phyloP scores from a whole-genome alignment of 2,113 vertebrate genomes.

The Stomatorhinus ivindoensis region DNA sequence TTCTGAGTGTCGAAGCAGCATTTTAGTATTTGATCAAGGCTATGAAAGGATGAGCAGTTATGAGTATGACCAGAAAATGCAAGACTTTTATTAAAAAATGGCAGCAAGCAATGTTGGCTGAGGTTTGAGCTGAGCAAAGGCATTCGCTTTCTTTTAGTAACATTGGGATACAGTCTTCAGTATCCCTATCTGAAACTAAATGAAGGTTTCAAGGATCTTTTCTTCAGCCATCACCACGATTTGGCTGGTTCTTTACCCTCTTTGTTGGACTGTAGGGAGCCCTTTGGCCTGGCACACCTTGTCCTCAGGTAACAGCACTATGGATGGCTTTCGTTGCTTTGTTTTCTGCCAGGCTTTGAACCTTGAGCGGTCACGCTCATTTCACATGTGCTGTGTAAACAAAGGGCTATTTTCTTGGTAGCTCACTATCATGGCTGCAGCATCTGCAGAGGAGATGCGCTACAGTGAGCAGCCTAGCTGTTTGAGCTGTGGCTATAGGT shows the following conservation, averaged over 20 bases:
- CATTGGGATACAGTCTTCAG: not conserved
- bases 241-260: not conserved
- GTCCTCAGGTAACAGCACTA: not conserved
- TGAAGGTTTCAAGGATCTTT: not conserved
- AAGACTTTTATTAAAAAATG: not conserved
- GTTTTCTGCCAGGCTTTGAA: not conserved
- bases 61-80: not conserved
- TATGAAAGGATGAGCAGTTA: not conserved
- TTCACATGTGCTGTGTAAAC: constrained; percentile 3
- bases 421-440: not conserved
- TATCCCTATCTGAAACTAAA: not conserved
- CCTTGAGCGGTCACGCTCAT: not conserved
- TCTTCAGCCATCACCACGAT: not conserved
- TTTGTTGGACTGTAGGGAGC: not conserved
- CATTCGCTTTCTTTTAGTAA: not conserved
- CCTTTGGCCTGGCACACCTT: not conserved
- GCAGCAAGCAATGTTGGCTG: not conserved
- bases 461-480: not conserved
- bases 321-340: not conserved
- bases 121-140: not conserved
- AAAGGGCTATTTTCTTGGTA: not conserved
- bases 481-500: not conserved
- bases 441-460: not conserved
- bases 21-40: not conserved
- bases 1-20: not conserved